Base-by-base conservation (phyloP, 2,113 vertebrate species). In the Galemys pyrenaicus region DNA sequence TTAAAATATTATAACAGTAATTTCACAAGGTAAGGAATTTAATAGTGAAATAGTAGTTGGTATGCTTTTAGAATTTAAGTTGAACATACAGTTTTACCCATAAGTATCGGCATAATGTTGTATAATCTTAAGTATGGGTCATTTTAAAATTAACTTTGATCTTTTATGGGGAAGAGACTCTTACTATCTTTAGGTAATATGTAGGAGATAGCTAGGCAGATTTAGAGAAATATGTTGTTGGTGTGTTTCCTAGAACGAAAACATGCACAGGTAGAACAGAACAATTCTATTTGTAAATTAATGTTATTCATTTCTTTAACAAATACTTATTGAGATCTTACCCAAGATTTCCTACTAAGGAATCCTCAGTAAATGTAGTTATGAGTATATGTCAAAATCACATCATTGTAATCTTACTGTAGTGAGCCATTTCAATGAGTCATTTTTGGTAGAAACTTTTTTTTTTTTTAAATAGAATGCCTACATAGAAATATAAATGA, bases 1-100 rank as follows among this genome's bases (percentile, higher is more conserved):
- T 96, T 97, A 97, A 98, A 98, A 96, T 95, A 97, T 71, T 94
- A 91, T 81, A 98, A 74, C 67, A 95, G 83, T n/a, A 83, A 39
- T 97, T 97, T 97, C 87, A 51, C 32, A 67, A 68, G 91, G 44
- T 91, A 74, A 62, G 62, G 0, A 94, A 95, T 73, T 90, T 97
- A 97, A 87, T 11, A 41, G 82, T 96, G 65, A 9, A 70, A 62
- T 81, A 95, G 68, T 58, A 90, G n/a, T 73, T 68, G 30, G 41
- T 39, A 68, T 60, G 8, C 5, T 82, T 94, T 97, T 88, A 70
- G 41, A 51, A 91, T 95, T 96, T 75, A 95, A 94, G 64, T 81
- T 94, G 44, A 17, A 94, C 10, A 16, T 81, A 51, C 32, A 56
- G 22, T 35, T 19, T 91, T 15, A 51, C 19, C 71, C 26, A 67